A percentile compares a stretch with the other conserved stretches of the same genome.
phyloP scores from a whole-genome alignment of 2,888 invertebrate species.

The Pelosia muscerda region DNA sequence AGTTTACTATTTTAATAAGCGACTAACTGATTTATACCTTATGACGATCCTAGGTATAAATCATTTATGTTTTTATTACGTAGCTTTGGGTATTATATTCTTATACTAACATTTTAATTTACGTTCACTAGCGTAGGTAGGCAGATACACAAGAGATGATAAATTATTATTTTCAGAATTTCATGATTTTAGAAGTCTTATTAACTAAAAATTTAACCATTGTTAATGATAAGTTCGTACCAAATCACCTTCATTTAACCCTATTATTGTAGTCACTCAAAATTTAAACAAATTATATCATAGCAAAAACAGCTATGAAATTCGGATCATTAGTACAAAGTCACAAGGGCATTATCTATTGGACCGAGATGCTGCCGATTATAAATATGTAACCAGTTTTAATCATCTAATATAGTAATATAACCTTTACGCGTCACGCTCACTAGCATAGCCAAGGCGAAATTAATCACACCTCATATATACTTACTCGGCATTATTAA shows the following conservation, averaged over 20 bases:
- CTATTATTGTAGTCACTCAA: neutral
- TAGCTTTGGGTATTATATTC: neutral
- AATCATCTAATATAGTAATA: conserved; percentile 28
- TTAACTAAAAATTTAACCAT: neutral
- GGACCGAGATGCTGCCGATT: conserved; percentile 1
- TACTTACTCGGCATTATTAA: conserved; percentile 1
- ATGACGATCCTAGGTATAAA: neutral
- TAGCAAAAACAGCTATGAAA: neutral
- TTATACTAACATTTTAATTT: no score
- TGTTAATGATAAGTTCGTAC: neutral
- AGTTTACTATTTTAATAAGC: neutral
- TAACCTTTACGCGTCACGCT: conserved; percentile 11
- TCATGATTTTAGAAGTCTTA: neutral
- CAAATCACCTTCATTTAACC: neutral
- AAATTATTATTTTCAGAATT: neutral
- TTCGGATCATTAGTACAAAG: conserved; percentile 7
- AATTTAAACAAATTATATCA: neutral
- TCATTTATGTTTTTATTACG: neutral
- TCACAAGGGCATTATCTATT: conserved; percentile 7
- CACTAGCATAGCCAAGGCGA: conserved; percentile 33
- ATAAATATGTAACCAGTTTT: conserved; percentile 27
- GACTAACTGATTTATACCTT: no score
- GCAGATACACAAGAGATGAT: no score
- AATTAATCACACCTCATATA: conserved; percentile 6
- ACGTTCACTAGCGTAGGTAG: no score